Conservation (phyloP, 1,140 invertebrate genomes). For the Ganaspis sp. region DNA sequence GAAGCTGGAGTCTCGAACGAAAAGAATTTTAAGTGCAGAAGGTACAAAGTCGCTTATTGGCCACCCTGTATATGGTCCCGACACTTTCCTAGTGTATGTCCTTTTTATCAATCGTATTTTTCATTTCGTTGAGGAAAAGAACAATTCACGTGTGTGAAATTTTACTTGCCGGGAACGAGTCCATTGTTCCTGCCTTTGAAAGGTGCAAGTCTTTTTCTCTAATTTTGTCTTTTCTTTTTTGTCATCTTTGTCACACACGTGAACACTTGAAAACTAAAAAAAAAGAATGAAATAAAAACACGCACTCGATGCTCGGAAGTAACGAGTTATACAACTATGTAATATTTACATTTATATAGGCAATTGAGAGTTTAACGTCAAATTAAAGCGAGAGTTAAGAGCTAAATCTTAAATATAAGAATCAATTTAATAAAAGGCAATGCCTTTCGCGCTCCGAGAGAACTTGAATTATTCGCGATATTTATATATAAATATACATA, state of each 20-base stretch:
- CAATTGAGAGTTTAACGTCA: slow-evolving; percentile 46
- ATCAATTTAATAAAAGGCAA: slow-evolving; percentile 3
- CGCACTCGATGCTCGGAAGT: slow-evolving; percentile 34
- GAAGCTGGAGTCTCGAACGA: not conserved
- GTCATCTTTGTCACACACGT: slow-evolving; percentile 44
- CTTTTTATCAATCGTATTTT: slow-evolving; percentile 7
- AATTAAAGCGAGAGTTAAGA: slow-evolving; percentile 47
- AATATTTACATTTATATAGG: slow-evolving; percentile 49
- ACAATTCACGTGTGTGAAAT: not conserved
- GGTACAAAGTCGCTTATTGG: not conserved
- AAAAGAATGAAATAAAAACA: not conserved
- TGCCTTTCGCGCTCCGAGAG: not conserved
- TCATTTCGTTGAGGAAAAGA: slow-evolving; percentile 1
- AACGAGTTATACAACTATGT: slow-evolving; percentile 40
- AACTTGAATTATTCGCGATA: slow-evolving; percentile 33
- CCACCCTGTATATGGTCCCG: slow-evolving; percentile 18
- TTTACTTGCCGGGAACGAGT: not conserved
- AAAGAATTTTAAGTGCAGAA: not conserved
- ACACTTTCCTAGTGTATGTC: slow-evolving; percentile 15
- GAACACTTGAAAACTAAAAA: slow-evolving; percentile 31
- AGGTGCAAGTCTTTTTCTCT: not conserved
- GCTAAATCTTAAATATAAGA: slow-evolving; percentile 42
- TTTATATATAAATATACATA: slow-evolving; percentile 40
- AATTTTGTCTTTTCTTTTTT: not conserved
- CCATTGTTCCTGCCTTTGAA: not conserved